A percentile compares a stretch with the other conserved stretches of the same genome.
Conservation (phyloP, 2,888 invertebrate species). For the Caenorhabditis uteleia region DNA sequence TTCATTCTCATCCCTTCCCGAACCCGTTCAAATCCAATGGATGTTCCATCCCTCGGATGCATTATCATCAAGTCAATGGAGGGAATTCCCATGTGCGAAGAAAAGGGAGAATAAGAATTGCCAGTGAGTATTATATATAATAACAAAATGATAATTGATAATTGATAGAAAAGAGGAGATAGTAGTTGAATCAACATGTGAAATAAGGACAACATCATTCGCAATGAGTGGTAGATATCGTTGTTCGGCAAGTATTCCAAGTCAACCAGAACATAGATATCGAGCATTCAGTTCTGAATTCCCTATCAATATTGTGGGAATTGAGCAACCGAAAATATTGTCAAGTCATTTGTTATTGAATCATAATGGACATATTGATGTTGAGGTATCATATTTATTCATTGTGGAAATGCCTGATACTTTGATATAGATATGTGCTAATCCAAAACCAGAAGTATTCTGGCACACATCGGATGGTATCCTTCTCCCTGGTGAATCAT, state of each 20-base stretch:
- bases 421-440: slow-evolving; percentile 48
- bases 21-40: slow-evolving; percentile 34
- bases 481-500: slow-evolving; percentile 5
- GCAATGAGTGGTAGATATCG: slow-evolving; percentile 26
- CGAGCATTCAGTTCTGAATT: slow-evolving; percentile 35
- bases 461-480: slow-evolving; percentile 42
- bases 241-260: slow-evolving; percentile 25
- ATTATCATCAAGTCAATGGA: slow-evolving; percentile 16
- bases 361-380: slow-evolving; percentile 21
- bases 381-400: no score
- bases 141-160: not conserved
- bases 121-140: slow-evolving; percentile 16
- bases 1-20: slow-evolving; percentile 32
- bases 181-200: slow-evolving; percentile 27
- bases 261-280: slow-evolving; percentile 12
- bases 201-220: slow-evolving; percentile 14
- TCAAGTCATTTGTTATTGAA: slow-evolving; percentile 6
- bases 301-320: slow-evolving; percentile 24
- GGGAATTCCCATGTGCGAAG: slow-evolving; percentile 28
- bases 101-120: slow-evolving; percentile 34
- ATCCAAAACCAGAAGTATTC: slow-evolving; percentile 43
- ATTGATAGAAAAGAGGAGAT: slow-evolving; percentile 25
- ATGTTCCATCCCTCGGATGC: slow-evolving; percentile 24
- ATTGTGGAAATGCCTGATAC: no score
- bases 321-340: slow-evolving; percentile 11